These are phyloP conservation scores for Pterocles gutturalis DNA, from an alignment of 2,113 vertebrate species.

Conservation along the genomic window DNA sequence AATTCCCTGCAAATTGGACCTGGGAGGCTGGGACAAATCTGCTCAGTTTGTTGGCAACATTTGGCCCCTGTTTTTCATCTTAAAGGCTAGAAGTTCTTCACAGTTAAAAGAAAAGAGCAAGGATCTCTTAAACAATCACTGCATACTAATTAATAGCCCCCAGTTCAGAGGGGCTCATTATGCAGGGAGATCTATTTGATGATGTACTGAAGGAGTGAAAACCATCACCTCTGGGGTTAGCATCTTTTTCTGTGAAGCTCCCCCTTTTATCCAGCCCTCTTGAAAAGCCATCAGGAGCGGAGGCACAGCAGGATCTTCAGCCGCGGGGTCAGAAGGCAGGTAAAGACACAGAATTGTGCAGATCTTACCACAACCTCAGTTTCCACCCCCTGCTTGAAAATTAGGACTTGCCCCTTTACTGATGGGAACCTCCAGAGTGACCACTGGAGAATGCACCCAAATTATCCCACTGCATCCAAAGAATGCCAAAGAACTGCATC, in stretches of 20 bases:
- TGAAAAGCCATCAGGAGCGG: background rate
- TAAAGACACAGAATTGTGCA: background rate
- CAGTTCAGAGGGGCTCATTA: conserved; percentile 35
- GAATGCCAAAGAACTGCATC: no score
- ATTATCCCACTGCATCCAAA: no score
- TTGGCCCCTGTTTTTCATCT: conserved; percentile 40
- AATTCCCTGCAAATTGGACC: background rate
- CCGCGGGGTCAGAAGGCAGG: background rate
- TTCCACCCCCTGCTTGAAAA: background rate
- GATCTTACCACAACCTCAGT: background rate
- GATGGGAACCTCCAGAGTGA: background rate
- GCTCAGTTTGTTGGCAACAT: background rate
- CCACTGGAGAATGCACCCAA: background rate
- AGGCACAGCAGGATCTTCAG: background rate
- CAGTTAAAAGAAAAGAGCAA: conserved; percentile 30
- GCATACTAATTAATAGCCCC: conserved; percentile 30
- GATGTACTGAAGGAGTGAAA: conserved; percentile 27
- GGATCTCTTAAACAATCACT: conserved; percentile 47
- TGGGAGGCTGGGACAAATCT: background rate
- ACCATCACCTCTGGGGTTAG: conserved; percentile 24
- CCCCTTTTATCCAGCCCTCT: conserved; percentile 6
- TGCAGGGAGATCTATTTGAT: conserved; percentile 28
- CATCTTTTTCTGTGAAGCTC: background rate
- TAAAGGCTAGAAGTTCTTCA: conserved; percentile 34
- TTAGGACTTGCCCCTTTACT: background rate